Evolutionary conservation across 2,113 vertebrate genomes (phyloP), one percentile per base, ranked within the genome.

Genomic region (Nycticorax nycticorax): DNA sequence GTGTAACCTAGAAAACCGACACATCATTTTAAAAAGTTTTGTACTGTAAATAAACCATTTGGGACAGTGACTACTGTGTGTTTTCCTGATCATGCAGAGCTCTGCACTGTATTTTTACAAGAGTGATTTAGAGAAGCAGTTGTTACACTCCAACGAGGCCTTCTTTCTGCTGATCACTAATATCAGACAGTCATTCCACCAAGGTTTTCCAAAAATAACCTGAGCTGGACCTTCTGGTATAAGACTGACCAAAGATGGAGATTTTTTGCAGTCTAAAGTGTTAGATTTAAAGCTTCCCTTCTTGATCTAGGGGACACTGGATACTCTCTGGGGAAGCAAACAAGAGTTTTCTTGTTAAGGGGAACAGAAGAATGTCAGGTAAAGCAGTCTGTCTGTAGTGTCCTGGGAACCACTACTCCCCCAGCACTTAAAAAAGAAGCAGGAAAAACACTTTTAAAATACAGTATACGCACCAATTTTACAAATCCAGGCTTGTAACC

Each of bases 21-120:
- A 15, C 2, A 37, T 67, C 0, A 33, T 82, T 79, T 57, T 0
- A 5, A 45, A 67, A 62, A 9, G 17, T 15, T 92, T 39, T n/a
- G 32, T 33, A 28, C 7, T 57, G 17, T 43, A 81, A 75, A 88
- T 50, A 72, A 76, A 74, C 47, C 0, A 22, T 41, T 41, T 57
- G 18, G 24, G 9, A 45, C 3, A 3, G 12, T 66, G 20, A 35
- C 26, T 66, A 12, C 2, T 35, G 6, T 2, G 1, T 11, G 2
- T 47, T 81, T 53, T 69, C 59, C 57, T 50, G 26, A 47, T 43
- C 18, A 14, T 7, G 26, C 19, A 81, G 59, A 60, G 4, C 15
- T 88, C 2, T 1, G 62, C 47, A 14, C 33, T 73, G 0, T 43
- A 10, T 43, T 87, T 84, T 84, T 26, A 43, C 17, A 20, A 67